Evolutionary conservation across 2,888 invertebrate species (phyloP), one percentile per base, ranked within the genome.

Genomic region (Zonitis immaculata): DNA sequence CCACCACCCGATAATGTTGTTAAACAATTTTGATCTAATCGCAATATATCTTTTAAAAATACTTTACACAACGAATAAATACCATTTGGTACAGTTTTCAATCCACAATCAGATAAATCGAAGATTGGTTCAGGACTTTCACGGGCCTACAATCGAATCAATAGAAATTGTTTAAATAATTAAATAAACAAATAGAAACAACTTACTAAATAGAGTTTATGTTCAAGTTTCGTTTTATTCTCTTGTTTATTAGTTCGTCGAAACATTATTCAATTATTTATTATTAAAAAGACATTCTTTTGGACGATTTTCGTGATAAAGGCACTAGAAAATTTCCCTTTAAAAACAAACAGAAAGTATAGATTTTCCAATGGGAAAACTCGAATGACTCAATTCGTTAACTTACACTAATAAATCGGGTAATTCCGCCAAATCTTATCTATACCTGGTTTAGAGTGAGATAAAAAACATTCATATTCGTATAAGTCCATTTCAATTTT

Each of bases 41-140:
- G 80, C 60, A 90, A 73, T 55, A 78, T 76, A 68, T 88, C 85
- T 76, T 92, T 93, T 61, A 90, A 82, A 69, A 89, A 86, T 42
- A 92, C 90, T 75, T 87, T 86, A 73, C 91, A 91, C 53, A 90
- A 76, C 25, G 89, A 85, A 75, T 84, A 92, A 50, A 90, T 86
- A 56, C 90, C 89, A 54, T 85, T 78, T 32, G 92, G 91, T 49
- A 92, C 83, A 67, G 77, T 80, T 63, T 82, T 82, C 52, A 92
- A 76, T 68, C 85, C 83, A 75, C 92, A 92, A 60, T 86, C 86
- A 5, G 90, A 87, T 56, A 92, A 73, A 75, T 92, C 91, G 74
- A 89, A 91, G 55, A 84, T 80, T 49, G 87, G 84, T 72, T 91
- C 91, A 26, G 91, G 92, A 60, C 85, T 87, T 76, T 91, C 91